These are phyloP conservation scores for Metellina segmentata DNA, from an alignment of 2,888 invertebrate genomes.

Conservation along the genomic window DNA sequence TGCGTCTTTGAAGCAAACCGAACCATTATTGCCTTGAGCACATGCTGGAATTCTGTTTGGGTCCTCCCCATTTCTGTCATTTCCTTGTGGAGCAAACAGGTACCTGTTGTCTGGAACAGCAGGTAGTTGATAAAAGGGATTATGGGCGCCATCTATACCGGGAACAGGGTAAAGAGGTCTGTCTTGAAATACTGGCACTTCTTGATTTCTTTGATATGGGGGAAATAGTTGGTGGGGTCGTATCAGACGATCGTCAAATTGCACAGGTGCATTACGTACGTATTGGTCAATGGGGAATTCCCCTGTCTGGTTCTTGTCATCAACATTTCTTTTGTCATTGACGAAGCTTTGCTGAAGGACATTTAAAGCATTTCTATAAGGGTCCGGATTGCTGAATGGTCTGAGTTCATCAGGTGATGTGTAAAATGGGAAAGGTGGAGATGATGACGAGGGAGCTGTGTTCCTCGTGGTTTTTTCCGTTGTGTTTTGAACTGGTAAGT, in stretches of 20 bases:
- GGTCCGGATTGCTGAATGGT: slow-evolving; percentile 16
- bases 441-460: neutral
- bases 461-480: neutral
- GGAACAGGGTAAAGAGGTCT: neutral
- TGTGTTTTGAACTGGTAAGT: slow-evolving; percentile 42
- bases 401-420: neutral
- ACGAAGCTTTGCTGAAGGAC: slow-evolving; percentile 19
- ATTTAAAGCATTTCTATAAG: slow-evolving; percentile 57
- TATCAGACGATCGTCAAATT: neutral
- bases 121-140: slow-evolving; percentile 33
- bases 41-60: slow-evolving; percentile 50
- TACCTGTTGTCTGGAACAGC: slow-evolving; percentile 31
- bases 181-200: neutral
- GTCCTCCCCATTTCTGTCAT: neutral
- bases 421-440: slow-evolving; percentile 3
- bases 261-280: neutral
- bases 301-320: neutral
- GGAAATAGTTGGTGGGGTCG: neutral
- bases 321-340: neutral
- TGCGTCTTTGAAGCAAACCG: slow-evolving; percentile 67
- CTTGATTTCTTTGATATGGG: slow-evolving; percentile 20
- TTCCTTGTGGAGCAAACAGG: slow-evolving; percentile 10
- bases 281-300: neutral
- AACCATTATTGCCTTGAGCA: slow-evolving; percentile 50
- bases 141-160: neutral